Evolutionary conservation across 2,888 invertebrate genomes (phyloP).

Genomic region (Erebia palarica): DNA sequence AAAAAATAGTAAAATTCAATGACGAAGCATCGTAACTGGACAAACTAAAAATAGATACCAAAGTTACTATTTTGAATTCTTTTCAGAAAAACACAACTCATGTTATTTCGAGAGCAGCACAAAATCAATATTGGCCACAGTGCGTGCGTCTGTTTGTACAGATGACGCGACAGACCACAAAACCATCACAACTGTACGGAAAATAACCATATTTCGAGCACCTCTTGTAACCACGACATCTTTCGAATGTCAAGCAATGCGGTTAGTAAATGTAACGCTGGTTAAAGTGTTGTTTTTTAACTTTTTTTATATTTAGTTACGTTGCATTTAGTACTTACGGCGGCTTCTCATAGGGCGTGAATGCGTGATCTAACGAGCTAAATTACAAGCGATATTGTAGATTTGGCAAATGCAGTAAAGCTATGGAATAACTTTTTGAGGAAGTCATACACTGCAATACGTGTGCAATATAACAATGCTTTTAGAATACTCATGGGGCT

Average conservation of each 20-base stretch:
- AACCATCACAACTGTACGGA: slow-evolving; percentile 7
- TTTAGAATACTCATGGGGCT: no score
- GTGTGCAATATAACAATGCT: no score
- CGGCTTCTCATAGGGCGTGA: background rate
- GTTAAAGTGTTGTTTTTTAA: background rate
- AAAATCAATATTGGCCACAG: slow-evolving; percentile 37
- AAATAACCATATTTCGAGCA: slow-evolving; percentile 28
- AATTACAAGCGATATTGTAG: no score
- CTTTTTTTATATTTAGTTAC: background rate
- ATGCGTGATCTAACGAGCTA: background rate
- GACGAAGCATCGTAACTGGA: background rate
- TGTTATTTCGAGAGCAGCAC: slow-evolving; percentile 35
- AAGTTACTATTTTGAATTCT: slow-evolving; percentile 29
- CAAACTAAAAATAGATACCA: slow-evolving; percentile 1
- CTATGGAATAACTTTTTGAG: no score
- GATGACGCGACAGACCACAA: slow-evolving; percentile 29
- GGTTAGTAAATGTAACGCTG: slow-evolving; percentile 9
- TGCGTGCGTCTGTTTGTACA: slow-evolving; percentile 39
- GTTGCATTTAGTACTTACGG: background rate
- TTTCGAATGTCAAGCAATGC: slow-evolving; percentile 24
- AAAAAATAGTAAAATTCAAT: background rate
- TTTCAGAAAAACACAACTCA: slow-evolving; percentile 20
- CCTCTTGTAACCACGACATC: slow-evolving; percentile 34
- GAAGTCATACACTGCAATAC: no score
- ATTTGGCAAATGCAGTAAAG: no score